These are phyloP conservation scores for Dinoponera quadriceps DNA, from an alignment of 1,140 invertebrate species.

Conservation along the genomic window DNA sequence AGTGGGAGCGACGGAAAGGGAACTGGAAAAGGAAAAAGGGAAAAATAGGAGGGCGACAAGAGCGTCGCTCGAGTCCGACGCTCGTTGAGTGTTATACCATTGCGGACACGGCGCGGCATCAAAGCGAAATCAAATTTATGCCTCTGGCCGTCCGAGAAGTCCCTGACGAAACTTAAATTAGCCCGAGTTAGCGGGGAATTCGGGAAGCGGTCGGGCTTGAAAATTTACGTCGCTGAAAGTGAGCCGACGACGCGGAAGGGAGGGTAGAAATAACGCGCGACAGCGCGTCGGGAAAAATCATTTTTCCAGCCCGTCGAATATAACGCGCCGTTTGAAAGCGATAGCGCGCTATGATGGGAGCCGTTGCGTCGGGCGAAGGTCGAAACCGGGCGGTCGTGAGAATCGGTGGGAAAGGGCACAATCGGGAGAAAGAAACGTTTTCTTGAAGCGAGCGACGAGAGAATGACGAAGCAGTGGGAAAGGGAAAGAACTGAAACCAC, in stretches of 20 bases:
- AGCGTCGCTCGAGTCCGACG: conserved; percentile 7
- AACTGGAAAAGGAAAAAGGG: neutral
- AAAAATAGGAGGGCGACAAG: conserved; percentile 4
- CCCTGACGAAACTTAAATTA: conserved; percentile 60
- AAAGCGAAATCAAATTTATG: conserved; percentile 60
- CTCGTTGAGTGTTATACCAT: conserved; percentile 55
- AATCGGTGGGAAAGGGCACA: neutral
- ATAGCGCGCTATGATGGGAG: neutral
- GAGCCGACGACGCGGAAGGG: conserved; percentile 41
- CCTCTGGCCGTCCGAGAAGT: conserved; percentile 41
- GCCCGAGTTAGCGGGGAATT: conserved; percentile 51
- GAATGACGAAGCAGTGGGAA: conserved; percentile 21
- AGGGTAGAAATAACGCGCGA: conserved; percentile 47
- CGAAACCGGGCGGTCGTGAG: neutral
- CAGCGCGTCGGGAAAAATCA: conserved; percentile 47
- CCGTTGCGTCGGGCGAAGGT: neutral
- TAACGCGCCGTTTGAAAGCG: conserved; percentile 28
- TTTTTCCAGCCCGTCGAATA: conserved; percentile 52
- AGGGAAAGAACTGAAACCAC: conserved; percentile 1
- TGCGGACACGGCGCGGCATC: conserved; percentile 50
- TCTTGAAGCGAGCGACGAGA: conserved; percentile 1
- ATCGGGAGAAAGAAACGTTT: conserved; percentile 20
- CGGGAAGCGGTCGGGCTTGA: conserved; percentile 52
- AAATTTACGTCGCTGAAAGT: conserved; percentile 58
- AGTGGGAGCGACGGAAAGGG: neutral